phyloP scores from a whole-genome alignment of 2,113 vertebrate species.

The Trogon surrucura region DNA sequence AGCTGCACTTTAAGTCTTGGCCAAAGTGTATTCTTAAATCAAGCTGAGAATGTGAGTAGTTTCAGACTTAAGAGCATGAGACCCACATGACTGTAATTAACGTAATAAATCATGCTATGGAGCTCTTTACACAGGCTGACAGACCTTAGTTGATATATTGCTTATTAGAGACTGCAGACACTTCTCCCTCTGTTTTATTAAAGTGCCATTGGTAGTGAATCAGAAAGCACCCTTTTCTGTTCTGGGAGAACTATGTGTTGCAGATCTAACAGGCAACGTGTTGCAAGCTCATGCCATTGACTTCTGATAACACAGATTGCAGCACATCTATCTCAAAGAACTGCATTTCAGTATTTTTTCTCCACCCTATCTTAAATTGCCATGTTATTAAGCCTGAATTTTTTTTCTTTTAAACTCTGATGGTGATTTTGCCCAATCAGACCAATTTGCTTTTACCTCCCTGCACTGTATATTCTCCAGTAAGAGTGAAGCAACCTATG shows the following conservation, averaged over 20 bases:
- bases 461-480: neutral
- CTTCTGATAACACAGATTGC: neutral
- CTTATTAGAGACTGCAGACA: constrained; percentile 69
- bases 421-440: neutral
- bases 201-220: constrained; percentile 67
- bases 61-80: constrained; percentile 71
- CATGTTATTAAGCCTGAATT: neutral
- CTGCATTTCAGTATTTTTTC: neutral
- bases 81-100: constrained; percentile 78
- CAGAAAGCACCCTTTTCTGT: constrained; percentile 42
- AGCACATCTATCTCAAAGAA: neutral
- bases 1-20: constrained; percentile 61
- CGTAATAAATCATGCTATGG: constrained; percentile 77
- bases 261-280: constrained; percentile 39
- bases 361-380: neutral
- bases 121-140: constrained; percentile 66
- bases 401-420: neutral
- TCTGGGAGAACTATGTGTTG: constrained; percentile 37
- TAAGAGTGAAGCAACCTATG: neutral
- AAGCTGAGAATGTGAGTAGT: constrained; percentile 71
- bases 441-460: neutral
- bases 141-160: constrained; percentile 68
- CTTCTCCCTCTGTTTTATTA: constrained; percentile 65
- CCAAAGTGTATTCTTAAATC: constrained; percentile 79
- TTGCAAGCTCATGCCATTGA: neutral